Percentiles rank a stretch among this genome's conserved stretches.
Evolutionary conservation across 2,113 vertebrate species (phyloP).

Genomic region (Oryctolagus cuniculus): DNA sequence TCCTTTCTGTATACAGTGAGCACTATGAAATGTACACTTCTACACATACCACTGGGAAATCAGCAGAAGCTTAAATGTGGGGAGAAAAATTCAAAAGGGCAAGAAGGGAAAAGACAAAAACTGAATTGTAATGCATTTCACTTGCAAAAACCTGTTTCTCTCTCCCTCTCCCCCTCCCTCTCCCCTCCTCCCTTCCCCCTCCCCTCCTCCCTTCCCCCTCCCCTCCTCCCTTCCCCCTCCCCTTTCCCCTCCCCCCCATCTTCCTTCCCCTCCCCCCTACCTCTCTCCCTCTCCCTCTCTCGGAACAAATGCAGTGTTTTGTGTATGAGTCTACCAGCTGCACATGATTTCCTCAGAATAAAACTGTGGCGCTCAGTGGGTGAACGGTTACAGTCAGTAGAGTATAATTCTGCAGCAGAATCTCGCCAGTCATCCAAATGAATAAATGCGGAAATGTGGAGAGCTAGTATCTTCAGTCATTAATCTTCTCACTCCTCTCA

Average conservation of each 20-base stretch:
- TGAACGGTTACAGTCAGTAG: slow-evolving; percentile 25
- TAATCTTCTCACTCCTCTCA: slow-evolving; percentile 43
- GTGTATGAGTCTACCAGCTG: not conserved
- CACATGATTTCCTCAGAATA: slow-evolving; percentile 39
- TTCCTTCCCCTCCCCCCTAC: too few species aligned
- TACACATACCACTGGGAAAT: not conserved
- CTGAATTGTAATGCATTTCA: slow-evolving; percentile 9
- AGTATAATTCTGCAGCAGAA: slow-evolving; percentile 46
- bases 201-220: not conserved
- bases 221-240: not conserved
- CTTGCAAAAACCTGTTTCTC: not conserved
- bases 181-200: too few species aligned
- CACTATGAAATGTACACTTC: not conserved
- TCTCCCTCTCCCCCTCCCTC: too few species aligned
- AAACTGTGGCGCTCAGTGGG: slow-evolving; percentile 13
- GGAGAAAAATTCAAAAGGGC: not conserved
- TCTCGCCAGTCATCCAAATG: slow-evolving; percentile 12
- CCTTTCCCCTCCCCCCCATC: too few species aligned
- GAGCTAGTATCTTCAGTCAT: not conserved
- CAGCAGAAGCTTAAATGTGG: not conserved
- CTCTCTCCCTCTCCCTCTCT: not conserved
- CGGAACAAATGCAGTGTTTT: not conserved
- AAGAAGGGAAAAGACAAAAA: not conserved
- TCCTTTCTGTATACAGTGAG: not conserved
- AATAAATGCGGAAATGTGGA: slow-evolving; percentile 52